phyloP scores from a whole-genome alignment of 2,888 invertebrate genomes.

The Eueremaeus valkanovi region DNA sequence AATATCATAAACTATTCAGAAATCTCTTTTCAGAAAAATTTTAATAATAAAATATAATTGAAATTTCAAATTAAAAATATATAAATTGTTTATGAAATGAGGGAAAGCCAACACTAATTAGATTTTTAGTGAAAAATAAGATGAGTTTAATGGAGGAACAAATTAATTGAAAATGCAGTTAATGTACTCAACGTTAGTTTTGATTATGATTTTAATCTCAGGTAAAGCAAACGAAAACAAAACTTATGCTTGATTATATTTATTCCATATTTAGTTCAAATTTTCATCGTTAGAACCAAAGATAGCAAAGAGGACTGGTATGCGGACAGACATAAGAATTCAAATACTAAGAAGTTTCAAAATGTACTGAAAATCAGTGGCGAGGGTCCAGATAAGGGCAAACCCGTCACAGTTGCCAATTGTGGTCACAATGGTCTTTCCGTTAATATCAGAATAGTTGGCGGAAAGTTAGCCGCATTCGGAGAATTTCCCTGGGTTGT shows the following conservation, averaged over 20 bases:
- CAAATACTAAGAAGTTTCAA: background rate
- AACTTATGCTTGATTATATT: too few species aligned
- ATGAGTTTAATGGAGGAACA: background rate
- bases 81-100: background rate
- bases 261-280: too few species aligned
- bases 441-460: background rate
- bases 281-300: too few species aligned
- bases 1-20: too few species aligned
- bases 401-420: background rate
- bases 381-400: background rate
- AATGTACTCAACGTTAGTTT: too few species aligned
- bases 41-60: too few species aligned
- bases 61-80: background rate
- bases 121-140: background rate
- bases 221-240: background rate
- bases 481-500: slow-evolving; percentile 1
- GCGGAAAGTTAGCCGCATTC: background rate
- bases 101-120: background rate
- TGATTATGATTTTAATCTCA: background rate
- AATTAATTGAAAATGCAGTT: background rate
- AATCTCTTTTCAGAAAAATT: too few species aligned
- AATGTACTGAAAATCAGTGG: background rate
- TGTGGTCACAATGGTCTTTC: background rate
- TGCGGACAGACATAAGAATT: background rate
- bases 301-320: background rate